These are phyloP conservation scores for Alligator mississippiensis DNA, from an alignment of 2,113 vertebrate genomes.

Conservation along the genomic window DNA sequence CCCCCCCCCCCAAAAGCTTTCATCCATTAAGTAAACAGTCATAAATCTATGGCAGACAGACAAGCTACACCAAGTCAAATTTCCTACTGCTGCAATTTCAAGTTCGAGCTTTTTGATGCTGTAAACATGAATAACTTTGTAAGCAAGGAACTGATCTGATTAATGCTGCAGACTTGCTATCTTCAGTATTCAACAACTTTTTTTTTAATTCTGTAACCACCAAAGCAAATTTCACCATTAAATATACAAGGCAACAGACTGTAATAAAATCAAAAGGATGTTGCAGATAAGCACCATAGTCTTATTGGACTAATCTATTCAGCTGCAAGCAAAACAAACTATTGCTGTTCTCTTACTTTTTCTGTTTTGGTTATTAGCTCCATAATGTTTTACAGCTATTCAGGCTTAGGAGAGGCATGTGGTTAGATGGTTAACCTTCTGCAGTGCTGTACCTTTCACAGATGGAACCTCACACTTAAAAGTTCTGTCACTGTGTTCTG, in stretches of 20 bases:
- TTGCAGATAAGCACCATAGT: slow-evolving; percentile 17
- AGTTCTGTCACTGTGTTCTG: not conserved
- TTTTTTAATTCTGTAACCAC: slow-evolving; percentile 35
- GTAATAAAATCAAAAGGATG: slow-evolving; percentile 38
- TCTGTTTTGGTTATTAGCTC: not conserved
- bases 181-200: not conserved
- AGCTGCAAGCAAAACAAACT: not conserved
- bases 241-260: slow-evolving; percentile 44
- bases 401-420: not conserved
- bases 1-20: slow-evolving; percentile 1
- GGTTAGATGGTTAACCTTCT: not conserved
- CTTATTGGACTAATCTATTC: not conserved
- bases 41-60: slow-evolving; percentile 55
- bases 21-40: slow-evolving; percentile 61
- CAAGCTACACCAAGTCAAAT: slow-evolving; percentile 36
- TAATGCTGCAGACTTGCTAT: slow-evolving; percentile 38
- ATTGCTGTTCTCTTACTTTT: not conserved
- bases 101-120: slow-evolving; percentile 38
- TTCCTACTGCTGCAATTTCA: slow-evolving; percentile 48
- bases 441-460: not conserved
- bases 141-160: slow-evolving; percentile 36
- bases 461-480: not conserved
- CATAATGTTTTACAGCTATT: not conserved
- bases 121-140: slow-evolving; percentile 9
- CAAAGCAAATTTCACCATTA: slow-evolving; percentile 54